Conservation (phyloP, 2,888 invertebrate species). For the Vannuccia rotundouncinata region DNA sequence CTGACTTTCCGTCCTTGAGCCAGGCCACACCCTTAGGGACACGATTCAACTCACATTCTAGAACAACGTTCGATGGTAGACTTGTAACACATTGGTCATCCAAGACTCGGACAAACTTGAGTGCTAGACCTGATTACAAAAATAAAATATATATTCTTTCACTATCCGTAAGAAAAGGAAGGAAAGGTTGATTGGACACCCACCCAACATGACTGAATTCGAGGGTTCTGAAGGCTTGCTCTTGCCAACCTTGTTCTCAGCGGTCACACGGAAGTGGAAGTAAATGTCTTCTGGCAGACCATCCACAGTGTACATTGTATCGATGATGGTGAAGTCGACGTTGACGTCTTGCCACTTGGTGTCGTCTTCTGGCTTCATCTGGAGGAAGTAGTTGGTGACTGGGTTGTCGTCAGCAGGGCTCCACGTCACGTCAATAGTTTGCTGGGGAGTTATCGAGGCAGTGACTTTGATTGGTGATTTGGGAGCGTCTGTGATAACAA, state of each 20-base stretch:
- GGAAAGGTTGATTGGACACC: not conserved
- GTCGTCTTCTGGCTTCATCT: constrained; percentile 29
- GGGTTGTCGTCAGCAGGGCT: constrained; percentile 48
- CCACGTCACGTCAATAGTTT: constrained; percentile 44
- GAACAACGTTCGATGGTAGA: constrained; percentile 41
- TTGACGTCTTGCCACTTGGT: constrained; percentile 22
- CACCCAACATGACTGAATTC: constrained; percentile 12
- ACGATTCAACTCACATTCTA: not conserved
- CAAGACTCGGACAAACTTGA: not conserved
- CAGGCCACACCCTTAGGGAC: constrained; percentile 45
- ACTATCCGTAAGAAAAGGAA: not conserved
- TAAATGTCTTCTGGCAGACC: constrained; percentile 22
- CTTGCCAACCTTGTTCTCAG: constrained; percentile 43
- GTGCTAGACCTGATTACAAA: not conserved
- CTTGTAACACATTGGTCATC: not conserved
- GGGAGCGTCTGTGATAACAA: not conserved
- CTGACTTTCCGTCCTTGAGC: constrained; percentile 46
- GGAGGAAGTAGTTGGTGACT: constrained; percentile 42
- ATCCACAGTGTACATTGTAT: not conserved
- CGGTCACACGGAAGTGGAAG: constrained; percentile 43
- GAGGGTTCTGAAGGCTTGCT: constrained; percentile 40
- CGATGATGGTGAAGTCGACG: constrained; percentile 5
- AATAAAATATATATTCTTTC: not conserved
- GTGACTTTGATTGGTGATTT: not conserved
- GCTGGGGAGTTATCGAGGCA: not conserved